Conservation (phyloP, 2,888 invertebrate species). For the Spialia ferax region DNA sequence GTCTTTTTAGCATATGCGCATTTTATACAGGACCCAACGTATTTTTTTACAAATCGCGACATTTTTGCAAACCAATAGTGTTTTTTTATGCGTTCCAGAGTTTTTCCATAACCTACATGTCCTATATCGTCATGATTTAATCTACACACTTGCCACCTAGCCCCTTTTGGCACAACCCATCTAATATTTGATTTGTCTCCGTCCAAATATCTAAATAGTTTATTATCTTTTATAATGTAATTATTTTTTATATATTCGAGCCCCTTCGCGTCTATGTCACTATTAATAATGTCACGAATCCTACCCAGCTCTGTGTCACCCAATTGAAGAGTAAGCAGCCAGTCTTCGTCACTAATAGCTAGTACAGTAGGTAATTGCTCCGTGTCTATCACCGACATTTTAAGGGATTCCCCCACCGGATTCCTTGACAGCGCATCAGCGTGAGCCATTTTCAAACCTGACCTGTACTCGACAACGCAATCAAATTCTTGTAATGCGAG, state of each 20-base stretch:
- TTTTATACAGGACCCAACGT: not conserved
- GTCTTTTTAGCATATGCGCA: constrained; percentile 6
- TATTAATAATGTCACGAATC: not conserved
- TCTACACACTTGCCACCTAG: not conserved
- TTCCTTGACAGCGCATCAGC: constrained; percentile 56
- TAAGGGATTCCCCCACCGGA: constrained; percentile 31
- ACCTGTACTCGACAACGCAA: constrained; percentile 53
- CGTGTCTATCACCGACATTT: not conserved
- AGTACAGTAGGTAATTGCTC: not conserved
- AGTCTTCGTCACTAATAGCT: not conserved
- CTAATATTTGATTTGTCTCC: not conserved
- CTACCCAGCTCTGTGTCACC: not conserved
- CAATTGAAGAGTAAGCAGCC: not conserved
- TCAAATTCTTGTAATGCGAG: constrained; percentile 53
- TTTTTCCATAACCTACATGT: constrained; percentile 2
- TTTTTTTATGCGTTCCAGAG: not conserved
- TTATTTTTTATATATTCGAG: not conserved
- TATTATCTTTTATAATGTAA: not conserved
- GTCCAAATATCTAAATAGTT: not conserved
- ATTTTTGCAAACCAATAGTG: constrained; percentile 11
- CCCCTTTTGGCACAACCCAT: not conserved
- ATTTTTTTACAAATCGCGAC: constrained; percentile 16
- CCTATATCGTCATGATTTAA: constrained; percentile 12
- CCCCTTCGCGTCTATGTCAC: not conserved
- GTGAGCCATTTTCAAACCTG: constrained; percentile 52